Evolutionary conservation across 2,113 vertebrate species (phyloP).

Genomic region (Eolophus roseicapilla): DNA sequence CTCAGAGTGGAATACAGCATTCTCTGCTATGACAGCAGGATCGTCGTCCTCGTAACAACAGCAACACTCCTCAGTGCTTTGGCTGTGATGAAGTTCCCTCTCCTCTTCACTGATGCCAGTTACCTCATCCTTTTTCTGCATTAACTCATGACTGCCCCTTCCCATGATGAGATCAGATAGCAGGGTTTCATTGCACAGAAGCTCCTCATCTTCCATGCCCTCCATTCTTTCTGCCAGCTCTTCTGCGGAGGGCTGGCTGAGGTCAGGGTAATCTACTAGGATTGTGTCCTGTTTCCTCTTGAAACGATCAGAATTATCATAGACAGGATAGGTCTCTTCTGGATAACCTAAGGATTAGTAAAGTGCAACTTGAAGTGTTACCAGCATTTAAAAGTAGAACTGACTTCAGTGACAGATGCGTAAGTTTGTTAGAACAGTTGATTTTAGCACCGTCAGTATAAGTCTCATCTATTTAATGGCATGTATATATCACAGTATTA

Average conservation of each 20-base stretch:
- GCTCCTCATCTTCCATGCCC: conserved; percentile 73
- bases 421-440: background rate
- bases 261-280: conserved; percentile 73
- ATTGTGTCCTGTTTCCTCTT: conserved; percentile 68
- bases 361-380: background rate
- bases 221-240: conserved; percentile 89
- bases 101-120: conserved; percentile 58
- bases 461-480: background rate
- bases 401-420: background rate
- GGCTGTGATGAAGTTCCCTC: conserved; percentile 70
- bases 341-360: conserved; percentile 76
- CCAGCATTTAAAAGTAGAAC: background rate
- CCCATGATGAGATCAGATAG: background rate
- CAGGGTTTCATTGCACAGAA: conserved; percentile 21
- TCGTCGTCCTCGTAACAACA: conserved; percentile 70
- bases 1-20: conserved; percentile 76
- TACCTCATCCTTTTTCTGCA: background rate
- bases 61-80: conserved; percentile 41
- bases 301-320: conserved; percentile 69
- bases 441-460: background rate
- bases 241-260: conserved; percentile 83
- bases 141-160: background rate
- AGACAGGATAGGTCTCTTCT: conserved; percentile 87
- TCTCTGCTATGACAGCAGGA: conserved; percentile 85
- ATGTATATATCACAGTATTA: background rate